Evolutionary conservation across 2,888 invertebrate species (phyloP).

Genomic region (Melieria picta): DNA sequence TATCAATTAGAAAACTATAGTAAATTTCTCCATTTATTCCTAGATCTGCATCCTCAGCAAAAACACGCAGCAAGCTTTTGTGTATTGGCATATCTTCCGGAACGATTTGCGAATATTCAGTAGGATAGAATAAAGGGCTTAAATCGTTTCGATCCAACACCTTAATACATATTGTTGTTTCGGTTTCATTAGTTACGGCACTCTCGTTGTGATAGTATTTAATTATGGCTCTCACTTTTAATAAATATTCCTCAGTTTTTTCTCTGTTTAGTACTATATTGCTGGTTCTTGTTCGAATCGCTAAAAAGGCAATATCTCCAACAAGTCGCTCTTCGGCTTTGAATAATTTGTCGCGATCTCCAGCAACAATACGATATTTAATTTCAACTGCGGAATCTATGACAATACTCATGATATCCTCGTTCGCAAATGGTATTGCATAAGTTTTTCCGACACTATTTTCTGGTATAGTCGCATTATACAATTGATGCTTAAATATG

Average conservation of each 20-base stretch:
- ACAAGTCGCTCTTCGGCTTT: conserved; percentile 89
- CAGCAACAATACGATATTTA: conserved; percentile 86
- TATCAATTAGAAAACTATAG: conserved; percentile 86
- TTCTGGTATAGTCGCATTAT: conserved; percentile 92
- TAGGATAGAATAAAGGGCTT: conserved; percentile 91
- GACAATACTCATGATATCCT: conserved; percentile 83
- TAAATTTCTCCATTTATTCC: conserved; percentile 97
- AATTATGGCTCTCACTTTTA: conserved; percentile 80
- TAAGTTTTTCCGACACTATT: conserved; percentile 92
- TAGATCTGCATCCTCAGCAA: conserved; percentile 95
- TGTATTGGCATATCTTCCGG: conserved; percentile 89
- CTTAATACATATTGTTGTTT: conserved; percentile 76
- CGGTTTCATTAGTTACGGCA: conserved; percentile 70
- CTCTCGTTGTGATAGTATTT: conserved; percentile 35
- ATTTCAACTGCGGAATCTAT: conserved; percentile 71
- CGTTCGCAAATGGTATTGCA: conserved; percentile 75
- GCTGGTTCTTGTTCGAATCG: conserved; percentile 88
- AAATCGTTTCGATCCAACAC: conserved; percentile 90
- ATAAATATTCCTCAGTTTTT: conserved; percentile 82
- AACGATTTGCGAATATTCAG: conserved; percentile 86
- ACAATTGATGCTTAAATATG: conserved; percentile 77
- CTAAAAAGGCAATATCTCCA: conserved; percentile 94
- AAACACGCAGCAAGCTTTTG: conserved; percentile 79
- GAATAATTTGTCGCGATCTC: conserved; percentile 90
- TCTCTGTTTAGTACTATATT: conserved; percentile 93